These are phyloP conservation scores for Strigamia crassipes DNA, from an alignment of 2,888 invertebrate genomes.

Conservation along the genomic window DNA sequence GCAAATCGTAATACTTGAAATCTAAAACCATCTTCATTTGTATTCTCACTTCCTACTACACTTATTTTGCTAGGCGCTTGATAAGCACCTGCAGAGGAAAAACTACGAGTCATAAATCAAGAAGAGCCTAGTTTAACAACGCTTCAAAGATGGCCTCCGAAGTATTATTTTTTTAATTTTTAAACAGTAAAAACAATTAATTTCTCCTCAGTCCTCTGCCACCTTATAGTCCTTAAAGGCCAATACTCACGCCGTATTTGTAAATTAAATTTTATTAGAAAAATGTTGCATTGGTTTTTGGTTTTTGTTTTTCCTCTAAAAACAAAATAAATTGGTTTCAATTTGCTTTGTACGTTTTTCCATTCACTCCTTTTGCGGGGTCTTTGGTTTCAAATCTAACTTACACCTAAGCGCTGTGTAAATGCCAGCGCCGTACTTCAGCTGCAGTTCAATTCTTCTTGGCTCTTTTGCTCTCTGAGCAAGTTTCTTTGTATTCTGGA, in stretches of 20 bases:
- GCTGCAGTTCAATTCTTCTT: conserved; percentile 31
- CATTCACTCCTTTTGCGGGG: background rate
- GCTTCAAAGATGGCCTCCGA: background rate
- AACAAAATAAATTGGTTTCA: conserved; percentile 8
- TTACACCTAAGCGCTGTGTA: conserved; percentile 16
- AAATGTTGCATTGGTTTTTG: background rate
- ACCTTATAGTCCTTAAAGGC: background rate
- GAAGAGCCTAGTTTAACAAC: background rate
- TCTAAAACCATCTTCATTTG: background rate
- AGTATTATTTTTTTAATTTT: background rate
- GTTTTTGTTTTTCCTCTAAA: background rate
- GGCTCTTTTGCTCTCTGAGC: conserved; percentile 36
- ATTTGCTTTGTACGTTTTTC: conserved; percentile 6
- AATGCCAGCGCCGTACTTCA: background rate
- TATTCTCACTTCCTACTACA: background rate
- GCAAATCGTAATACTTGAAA: background rate
- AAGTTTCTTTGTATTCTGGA: conserved; percentile 40
- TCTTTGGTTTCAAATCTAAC: conserved; percentile 33
- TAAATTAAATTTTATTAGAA: background rate
- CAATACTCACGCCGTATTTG: background rate
- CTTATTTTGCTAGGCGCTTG: background rate
- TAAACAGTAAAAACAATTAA: too few relatives aligned
- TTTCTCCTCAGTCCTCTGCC: too few relatives aligned
- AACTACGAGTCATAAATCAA: conserved; percentile 4
- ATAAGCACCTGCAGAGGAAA: background rate